Conservation (phyloP, 2,888 invertebrate species). For the Oconnorella tubifera region DNA sequence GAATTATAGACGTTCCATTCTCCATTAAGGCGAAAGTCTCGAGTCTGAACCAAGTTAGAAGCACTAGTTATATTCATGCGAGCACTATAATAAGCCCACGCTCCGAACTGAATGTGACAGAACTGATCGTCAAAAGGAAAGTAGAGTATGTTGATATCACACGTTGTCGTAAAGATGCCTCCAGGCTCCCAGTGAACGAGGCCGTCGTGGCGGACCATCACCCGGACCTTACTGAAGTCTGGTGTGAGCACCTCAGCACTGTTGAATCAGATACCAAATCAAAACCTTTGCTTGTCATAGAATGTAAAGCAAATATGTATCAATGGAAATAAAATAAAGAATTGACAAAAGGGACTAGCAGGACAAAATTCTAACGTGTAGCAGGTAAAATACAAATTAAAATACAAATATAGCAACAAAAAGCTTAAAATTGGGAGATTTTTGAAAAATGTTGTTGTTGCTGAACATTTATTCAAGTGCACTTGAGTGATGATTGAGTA, state of each 20-base stretch:
- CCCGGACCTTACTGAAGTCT: slow-evolving; percentile 37
- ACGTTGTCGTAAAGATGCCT: slow-evolving; percentile 36
- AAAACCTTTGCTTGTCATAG: too few relatives aligned
- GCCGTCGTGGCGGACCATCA: slow-evolving; percentile 31
- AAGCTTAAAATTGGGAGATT: too few relatives aligned
- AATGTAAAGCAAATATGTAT: too few relatives aligned
- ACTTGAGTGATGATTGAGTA: too few relatives aligned
- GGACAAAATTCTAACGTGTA: too few relatives aligned
- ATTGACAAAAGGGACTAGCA: too few relatives aligned
- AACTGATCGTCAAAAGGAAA: slow-evolving; percentile 38
- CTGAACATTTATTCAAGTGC: too few relatives aligned
- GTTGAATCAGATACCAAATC: neutral
- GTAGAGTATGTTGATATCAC: slow-evolving; percentile 38
- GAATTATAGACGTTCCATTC: slow-evolving; percentile 35
- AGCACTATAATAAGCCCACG: slow-evolving; percentile 37
- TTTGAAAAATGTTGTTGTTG: too few relatives aligned
- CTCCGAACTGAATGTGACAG: slow-evolving; percentile 35
- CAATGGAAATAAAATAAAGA: too few relatives aligned
- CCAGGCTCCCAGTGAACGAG: slow-evolving; percentile 39
- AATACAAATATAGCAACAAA: too few relatives aligned
- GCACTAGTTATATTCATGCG: slow-evolving; percentile 37
- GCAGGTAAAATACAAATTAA: too few relatives aligned
- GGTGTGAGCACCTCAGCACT: slow-evolving; percentile 37
- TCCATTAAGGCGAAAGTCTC: slow-evolving; percentile 33
- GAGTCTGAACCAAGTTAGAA: slow-evolving; percentile 22